phyloP scores from a whole-genome alignment of 2,888 invertebrate genomes.

The Drosophila austrosaltans region DNA sequence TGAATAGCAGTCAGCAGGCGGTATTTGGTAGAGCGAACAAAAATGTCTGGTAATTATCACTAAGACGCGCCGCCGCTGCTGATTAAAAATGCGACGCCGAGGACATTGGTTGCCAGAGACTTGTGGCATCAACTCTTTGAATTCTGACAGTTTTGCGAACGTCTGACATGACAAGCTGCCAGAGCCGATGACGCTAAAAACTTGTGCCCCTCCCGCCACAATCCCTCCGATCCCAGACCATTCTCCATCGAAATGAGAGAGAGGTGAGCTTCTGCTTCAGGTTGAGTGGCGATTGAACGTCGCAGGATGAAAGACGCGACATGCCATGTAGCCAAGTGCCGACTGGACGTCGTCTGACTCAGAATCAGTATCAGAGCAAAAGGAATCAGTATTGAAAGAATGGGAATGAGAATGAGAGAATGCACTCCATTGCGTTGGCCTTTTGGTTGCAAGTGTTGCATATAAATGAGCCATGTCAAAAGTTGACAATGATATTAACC shows the following conservation, averaged over 20 bases:
- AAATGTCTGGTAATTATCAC: slow-evolving; percentile 77
- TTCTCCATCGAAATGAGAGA: neutral
- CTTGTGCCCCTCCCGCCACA: slow-evolving; percentile 33
- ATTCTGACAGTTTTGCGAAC: slow-evolving; percentile 79
- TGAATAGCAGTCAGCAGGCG: slow-evolving; percentile 31
- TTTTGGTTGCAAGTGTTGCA: slow-evolving; percentile 52
- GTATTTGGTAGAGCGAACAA: slow-evolving; percentile 45
- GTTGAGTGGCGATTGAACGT: slow-evolving; percentile 52
- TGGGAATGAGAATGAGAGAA: slow-evolving; percentile 11
- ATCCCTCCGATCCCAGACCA: too few species aligned
- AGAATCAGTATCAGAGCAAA: neutral
- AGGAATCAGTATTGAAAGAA: neutral
- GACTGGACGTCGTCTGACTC: slow-evolving; percentile 14
- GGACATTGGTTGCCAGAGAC: slow-evolving; percentile 1
- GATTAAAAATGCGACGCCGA: slow-evolving; percentile 79
- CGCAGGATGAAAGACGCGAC: neutral
- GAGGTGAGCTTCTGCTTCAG: slow-evolving; percentile 47
- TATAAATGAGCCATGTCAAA: slow-evolving; percentile 72
- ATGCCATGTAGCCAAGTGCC: slow-evolving; percentile 3
- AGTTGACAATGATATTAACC: slow-evolving; percentile 78
- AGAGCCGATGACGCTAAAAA: slow-evolving; percentile 73
- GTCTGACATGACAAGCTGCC: slow-evolving; percentile 81
- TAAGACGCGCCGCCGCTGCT: slow-evolving; percentile 66
- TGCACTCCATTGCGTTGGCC: neutral
- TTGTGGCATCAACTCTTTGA: slow-evolving; percentile 49